phyloP scores from a whole-genome alignment of 1,140 invertebrate species.

The Zophobas atratus region DNA sequence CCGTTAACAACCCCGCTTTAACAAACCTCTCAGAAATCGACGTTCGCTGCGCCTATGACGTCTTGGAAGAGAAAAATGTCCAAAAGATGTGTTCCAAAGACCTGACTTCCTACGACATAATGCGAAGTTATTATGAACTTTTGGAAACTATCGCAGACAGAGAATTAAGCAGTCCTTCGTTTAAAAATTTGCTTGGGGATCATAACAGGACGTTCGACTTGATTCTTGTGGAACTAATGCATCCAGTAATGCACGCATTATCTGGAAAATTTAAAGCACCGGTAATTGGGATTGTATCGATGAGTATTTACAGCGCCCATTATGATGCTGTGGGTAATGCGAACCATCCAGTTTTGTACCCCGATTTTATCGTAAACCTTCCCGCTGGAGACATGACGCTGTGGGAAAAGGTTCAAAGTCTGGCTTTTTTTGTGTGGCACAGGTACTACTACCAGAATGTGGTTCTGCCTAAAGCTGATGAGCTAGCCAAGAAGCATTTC shows the following conservation, averaged over 20 bases:
- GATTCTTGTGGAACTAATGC: conserved; percentile 57
- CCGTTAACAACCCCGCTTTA: conserved; percentile 11
- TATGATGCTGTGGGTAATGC: not conserved
- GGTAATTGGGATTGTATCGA: conserved; percentile 55
- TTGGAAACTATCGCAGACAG: not conserved
- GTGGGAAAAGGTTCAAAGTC: not conserved
- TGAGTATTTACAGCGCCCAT: not conserved
- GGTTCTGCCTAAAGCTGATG: not conserved
- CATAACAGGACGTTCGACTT: conserved; percentile 60
- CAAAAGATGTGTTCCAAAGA: not conserved
- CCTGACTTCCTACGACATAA: too few species aligned
- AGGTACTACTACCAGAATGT: not conserved
- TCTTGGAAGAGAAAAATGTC: conserved; percentile 53
- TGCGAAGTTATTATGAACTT: not conserved
- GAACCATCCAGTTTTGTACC: too few species aligned
- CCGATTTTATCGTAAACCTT: not conserved
- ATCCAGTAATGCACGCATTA: conserved; percentile 52
- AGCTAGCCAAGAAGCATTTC: conserved; percentile 64
- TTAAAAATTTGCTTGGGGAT: not conserved
- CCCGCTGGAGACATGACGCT: not conserved
- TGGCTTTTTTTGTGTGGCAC: not conserved
- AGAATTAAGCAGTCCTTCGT: not conserved
- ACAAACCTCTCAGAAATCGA: conserved; percentile 46
- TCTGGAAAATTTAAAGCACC: conserved; percentile 60
- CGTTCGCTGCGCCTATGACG: conserved; percentile 7